Evolutionary conservation across 1,140 invertebrate genomes (phyloP).

Genomic region (Leptinotarsa texana): DNA sequence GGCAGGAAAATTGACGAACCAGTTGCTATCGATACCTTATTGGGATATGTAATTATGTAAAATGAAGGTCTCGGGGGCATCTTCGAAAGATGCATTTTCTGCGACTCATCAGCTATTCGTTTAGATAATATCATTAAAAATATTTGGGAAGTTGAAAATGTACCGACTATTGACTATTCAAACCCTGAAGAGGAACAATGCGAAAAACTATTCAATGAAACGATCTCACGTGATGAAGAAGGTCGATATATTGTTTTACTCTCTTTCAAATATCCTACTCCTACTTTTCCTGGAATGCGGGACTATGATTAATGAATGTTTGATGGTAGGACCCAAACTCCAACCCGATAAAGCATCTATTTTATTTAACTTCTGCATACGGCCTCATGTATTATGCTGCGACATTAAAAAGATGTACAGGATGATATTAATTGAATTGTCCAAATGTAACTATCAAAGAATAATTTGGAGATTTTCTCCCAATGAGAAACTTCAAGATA

Average conservation of each 20-base stretch:
- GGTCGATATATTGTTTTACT: constrained; percentile 22
- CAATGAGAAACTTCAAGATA: background rate
- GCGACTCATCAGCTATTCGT: background rate
- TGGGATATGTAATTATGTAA: constrained; percentile 24
- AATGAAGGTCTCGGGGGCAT: background rate
- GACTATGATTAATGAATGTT: background rate
- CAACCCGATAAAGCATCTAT: constrained; percentile 34
- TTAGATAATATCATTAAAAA: constrained; percentile 3
- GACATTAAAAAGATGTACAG: constrained; percentile 46
- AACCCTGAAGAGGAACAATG: constrained; percentile 4
- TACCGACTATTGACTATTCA: background rate
- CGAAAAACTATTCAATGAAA: constrained; percentile 21
- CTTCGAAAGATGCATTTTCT: background rate
- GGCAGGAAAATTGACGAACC: background rate
- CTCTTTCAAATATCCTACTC: constrained; percentile 10
- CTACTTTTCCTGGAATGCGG: constrained; percentile 10
- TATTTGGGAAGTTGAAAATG: constrained; percentile 20
- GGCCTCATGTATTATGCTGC: constrained; percentile 45
- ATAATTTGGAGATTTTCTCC: background rate
- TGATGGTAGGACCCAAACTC: constrained; percentile 44
- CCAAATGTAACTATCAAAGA: background rate
- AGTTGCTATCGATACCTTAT: constrained; percentile 20
- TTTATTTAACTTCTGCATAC: constrained; percentile 51
- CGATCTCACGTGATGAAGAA: background rate
- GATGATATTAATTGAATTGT: background rate